phyloP scores from a whole-genome alignment of 1,140 invertebrate genomes.

The Bombus superbus region DNA sequence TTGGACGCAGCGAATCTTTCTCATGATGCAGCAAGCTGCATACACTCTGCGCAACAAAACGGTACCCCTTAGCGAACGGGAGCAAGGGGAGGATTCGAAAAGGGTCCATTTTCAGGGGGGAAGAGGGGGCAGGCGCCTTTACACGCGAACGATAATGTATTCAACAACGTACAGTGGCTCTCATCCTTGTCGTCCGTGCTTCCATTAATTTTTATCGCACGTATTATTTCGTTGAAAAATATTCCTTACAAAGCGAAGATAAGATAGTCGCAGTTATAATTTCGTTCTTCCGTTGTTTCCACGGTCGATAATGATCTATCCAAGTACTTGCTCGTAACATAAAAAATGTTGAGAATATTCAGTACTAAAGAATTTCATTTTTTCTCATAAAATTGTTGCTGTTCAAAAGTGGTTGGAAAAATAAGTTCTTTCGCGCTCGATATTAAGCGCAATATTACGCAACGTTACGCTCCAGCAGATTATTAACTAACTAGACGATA shows the following conservation, averaged over 20 bases:
- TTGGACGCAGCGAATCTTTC: neutral
- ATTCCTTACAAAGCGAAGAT: neutral
- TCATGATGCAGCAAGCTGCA: neutral
- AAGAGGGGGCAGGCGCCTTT: neutral
- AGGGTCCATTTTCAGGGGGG: constrained; percentile 54
- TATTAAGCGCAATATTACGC: neutral
- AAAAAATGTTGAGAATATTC: neutral
- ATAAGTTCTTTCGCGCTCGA: neutral
- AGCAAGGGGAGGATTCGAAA: constrained; percentile 38
- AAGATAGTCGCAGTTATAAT: neutral
- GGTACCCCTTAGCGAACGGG: neutral
- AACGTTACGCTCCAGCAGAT: neutral
- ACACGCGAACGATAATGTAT: constrained; percentile 48
- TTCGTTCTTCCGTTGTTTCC: neutral
- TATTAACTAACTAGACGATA: neutral
- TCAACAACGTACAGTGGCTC: constrained; percentile 41
- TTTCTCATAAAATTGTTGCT: neutral
- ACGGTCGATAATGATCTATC: neutral
- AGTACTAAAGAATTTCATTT: neutral
- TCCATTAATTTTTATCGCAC: too few species aligned
- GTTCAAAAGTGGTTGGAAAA: neutral
- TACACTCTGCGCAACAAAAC: neutral
- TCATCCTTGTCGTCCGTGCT: constrained; percentile 17
- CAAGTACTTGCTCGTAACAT: neutral
- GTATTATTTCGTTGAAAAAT: neutral